phyloP scores from a whole-genome alignment of 2,797 vertebrate genomes.

The Myioborus melanocephalus region DNA sequence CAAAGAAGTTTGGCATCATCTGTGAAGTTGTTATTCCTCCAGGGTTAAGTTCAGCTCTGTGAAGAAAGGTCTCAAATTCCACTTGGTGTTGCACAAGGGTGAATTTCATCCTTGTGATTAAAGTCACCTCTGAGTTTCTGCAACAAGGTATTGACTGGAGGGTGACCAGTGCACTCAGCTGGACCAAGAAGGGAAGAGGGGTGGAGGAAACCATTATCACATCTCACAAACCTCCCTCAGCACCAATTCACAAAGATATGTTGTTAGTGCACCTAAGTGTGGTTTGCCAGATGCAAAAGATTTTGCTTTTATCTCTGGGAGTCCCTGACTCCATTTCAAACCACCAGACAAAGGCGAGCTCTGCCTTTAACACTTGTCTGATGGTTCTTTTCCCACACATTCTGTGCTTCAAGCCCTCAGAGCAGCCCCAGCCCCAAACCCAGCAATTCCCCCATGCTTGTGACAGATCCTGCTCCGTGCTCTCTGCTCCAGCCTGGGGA shows the following conservation, averaged over 20 bases:
- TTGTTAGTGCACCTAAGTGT: not conserved
- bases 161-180: not conserved
- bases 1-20: not conserved
- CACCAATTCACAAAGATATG: not conserved
- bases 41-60: not conserved
- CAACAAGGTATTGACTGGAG: not conserved
- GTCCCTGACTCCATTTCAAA: not conserved
- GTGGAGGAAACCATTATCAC: not conserved
- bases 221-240: not conserved
- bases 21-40: not conserved
- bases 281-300: not conserved
- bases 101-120: not conserved
- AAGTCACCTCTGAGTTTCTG: not conserved
- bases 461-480: not conserved
- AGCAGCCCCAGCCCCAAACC: not conserved
- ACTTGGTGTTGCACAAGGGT: not conserved
- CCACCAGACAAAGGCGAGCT: not conserved
- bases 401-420: not conserved
- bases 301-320: not conserved
- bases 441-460: not conserved
- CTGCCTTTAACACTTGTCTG: not conserved
- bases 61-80: not conserved
- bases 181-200: not conserved
- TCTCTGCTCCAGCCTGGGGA: fast-evolving
- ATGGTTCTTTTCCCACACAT: not conserved